Evolutionary conservation across 2,888 invertebrate species (phyloP).

Genomic region (Leucoptera coffeella): DNA sequence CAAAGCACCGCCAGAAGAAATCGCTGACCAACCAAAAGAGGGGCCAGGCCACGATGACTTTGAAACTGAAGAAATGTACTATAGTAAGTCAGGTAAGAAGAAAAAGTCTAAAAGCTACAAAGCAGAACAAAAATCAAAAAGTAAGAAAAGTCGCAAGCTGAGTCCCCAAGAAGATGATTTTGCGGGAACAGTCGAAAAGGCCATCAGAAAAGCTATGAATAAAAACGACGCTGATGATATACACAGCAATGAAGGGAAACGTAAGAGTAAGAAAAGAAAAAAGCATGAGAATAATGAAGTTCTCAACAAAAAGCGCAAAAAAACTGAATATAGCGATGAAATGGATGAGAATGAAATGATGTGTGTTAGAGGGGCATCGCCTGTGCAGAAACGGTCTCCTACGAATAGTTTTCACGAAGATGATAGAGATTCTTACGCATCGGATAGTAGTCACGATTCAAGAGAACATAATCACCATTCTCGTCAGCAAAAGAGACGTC

Average conservation of each 20-base stretch:
- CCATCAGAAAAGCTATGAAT: constrained; percentile 68
- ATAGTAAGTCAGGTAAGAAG: constrained; percentile 43
- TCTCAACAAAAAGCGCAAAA: constrained; percentile 52
- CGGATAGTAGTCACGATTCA: constrained; percentile 51
- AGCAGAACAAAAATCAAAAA: constrained; percentile 38
- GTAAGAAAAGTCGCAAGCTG: constrained; percentile 38
- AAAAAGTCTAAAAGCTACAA: constrained; percentile 45
- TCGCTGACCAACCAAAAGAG: too few relatives aligned
- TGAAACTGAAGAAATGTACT: constrained; percentile 23
- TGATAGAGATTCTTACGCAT: constrained; percentile 45
- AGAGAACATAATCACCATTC: constrained; percentile 40
- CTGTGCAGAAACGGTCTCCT: constrained; percentile 31
- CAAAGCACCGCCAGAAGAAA: too few relatives aligned
- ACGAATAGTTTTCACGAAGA: constrained; percentile 37
- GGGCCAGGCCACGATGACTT: too few relatives aligned
- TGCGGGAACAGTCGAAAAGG: constrained; percentile 73
- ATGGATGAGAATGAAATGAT: constrained; percentile 76
- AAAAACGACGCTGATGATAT: constrained; percentile 51
- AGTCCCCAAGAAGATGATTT: constrained; percentile 61
- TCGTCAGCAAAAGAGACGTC: constrained; percentile 32
- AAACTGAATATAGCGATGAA: constrained; percentile 48
- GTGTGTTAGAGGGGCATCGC: constrained; percentile 72
- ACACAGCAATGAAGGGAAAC: constrained; percentile 40
- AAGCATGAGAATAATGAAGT: constrained; percentile 54
- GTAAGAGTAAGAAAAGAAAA: constrained; percentile 51